Evolutionary conservation across 1,140 invertebrate genomes (phyloP), one percentile per base, ranked within the genome.

Genomic region (Ips typographus): DNA sequence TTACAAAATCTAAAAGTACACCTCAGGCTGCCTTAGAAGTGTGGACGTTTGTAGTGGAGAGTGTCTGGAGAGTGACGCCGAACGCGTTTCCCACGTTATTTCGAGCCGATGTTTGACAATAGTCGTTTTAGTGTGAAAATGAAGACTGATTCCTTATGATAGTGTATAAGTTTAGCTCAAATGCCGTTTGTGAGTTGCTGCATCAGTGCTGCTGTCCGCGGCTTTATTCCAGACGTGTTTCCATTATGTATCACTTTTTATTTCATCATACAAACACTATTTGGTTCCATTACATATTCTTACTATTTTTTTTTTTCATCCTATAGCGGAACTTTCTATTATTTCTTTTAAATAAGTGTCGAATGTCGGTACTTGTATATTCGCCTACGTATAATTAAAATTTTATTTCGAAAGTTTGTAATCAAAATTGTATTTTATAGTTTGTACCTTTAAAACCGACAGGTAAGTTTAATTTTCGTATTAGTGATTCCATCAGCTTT

Each of bases 61-160:
- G 22, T 22, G 22, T 22, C 22, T 22, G 22, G 22, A 22, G 22
- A 22, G 22, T 22, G 22, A 22, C 22, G 22, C 22, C 22, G 22
- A 22, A 22, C 22, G 40, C 5, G 57, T 42, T 62, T 41, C 44
- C 6, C 22, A 37, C 37, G 60, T 51, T 41, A 56, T 58, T 59
- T 66, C 55, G 65, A 66, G 55, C 66, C 71, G 72, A 73, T 72
- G 74, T 69, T 75, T 73, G 71, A 73, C 72, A 75, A 75, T 73
- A 72, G 70, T 65, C 62, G 61, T 70, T 55, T 68, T 68, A 70
- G 72, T 73, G 71, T 75, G 74, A 68, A 70, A 65, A 72, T 75
- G 74, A 75, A 75, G 74, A 75, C 74, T 75, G 74, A 75, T 69
- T 55, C 68, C 62, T 70, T 65, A 70, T 70, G 68, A 65, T 70